These are phyloP conservation scores for Eufriesea mexicana DNA, from an alignment of 1,140 invertebrate species.

Conservation along the genomic window DNA sequence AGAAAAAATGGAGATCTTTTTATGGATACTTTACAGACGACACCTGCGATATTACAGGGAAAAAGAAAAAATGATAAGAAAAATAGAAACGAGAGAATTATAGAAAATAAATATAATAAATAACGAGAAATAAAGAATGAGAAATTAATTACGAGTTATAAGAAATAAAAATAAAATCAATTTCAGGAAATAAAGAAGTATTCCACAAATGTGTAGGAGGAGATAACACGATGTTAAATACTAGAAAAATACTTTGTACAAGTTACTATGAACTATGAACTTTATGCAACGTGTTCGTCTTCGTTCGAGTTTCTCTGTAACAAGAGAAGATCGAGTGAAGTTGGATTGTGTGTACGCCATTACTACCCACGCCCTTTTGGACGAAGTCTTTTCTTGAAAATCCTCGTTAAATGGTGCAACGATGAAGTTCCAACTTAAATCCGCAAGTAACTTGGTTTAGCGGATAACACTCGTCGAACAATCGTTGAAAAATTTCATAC, in stretches of 20 bases:
- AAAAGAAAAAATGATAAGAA: too few relatives aligned
- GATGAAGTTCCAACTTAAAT: background rate
- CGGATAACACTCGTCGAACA: background rate
- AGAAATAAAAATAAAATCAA: background rate
- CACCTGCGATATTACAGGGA: too few relatives aligned
- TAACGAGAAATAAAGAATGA: background rate
- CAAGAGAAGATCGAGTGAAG: background rate
- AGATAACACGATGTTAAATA: too few relatives aligned
- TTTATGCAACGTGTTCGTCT: background rate
- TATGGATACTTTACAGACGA: too few relatives aligned
- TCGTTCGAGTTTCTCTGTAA: background rate
- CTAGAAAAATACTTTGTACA: background rate
- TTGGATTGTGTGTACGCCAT: slow-evolving; percentile 21
- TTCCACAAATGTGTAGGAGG: too few relatives aligned
- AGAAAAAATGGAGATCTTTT: too few relatives aligned
- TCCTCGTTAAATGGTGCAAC: background rate
- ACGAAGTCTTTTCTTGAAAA: background rate
- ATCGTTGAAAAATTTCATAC: background rate
- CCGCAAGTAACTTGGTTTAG: background rate
- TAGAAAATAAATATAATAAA: too few relatives aligned
- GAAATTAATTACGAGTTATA: background rate
- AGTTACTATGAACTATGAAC: slow-evolving; percentile 26
- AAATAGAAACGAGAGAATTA: too few relatives aligned
- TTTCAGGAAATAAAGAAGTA: too few relatives aligned
- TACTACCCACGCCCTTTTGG: background rate